Base-by-base conservation (phyloP, 2,797 vertebrate genomes). In the Anguilla obscura region DNA sequence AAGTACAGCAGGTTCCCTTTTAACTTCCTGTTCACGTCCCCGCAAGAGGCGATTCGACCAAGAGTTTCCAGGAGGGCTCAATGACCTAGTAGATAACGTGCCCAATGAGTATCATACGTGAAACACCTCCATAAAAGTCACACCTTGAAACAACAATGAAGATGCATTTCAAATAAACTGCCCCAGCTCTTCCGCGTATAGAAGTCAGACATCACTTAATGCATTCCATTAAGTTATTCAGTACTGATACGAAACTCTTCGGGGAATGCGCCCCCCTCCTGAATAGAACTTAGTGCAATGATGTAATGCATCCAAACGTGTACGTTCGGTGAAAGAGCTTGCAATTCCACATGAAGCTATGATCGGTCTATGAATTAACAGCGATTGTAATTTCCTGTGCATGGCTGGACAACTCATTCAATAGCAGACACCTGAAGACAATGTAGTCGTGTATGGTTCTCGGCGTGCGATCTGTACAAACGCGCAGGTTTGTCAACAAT, bases 1-100 rank as follows among this genome's bases (percentile, higher is more conserved):
- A 92, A 91, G 91, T 93, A 94, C 90, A 87, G 74, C 7, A 86
- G 66, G 69, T 86, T 86, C 45, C 85, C 85, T 87, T 89, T 76
- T 69, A 83, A 76, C 88, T 92, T 92, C 92, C 89, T 86, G 91
- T 91, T 93, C 90, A 86, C 71, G 60, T 60, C 87, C 52, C 87
- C 2, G 3, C 83, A 63, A 58, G 21, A 33, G 84, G 60, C 33
- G 60, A 66, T 45, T 36, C 24, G 0, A 86, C 21, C 79, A 48
- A 50, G 40, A 21, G 21, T 7, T 50, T 48, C 40, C 50, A 85
- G 84, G 36, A 66, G 5, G 45, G 60, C 85, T 85, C n/a, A 4
- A 85, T 16, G 3, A 18, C 24, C 56, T 33, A 45, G 33, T n/a
- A 14, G 84, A 86, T 66, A 85, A 86, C 60, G 30, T 84, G 50